Conservation (phyloP, 2,797 vertebrate genomes). For the Linurgus olivaceus region DNA sequence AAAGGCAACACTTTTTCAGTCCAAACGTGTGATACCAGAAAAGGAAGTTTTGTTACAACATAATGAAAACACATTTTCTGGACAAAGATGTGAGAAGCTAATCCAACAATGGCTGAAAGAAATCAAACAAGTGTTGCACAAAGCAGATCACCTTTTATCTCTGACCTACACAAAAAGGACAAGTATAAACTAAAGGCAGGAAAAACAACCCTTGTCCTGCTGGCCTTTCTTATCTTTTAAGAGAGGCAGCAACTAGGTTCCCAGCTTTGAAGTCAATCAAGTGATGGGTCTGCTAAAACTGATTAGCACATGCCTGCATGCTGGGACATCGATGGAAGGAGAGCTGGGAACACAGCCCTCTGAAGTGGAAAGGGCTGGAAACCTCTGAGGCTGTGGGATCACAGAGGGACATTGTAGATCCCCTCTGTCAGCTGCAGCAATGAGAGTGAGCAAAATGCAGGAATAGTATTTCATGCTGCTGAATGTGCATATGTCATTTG, state of each 20-base stretch:
- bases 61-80: slow-evolving; percentile 9
- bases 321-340: background rate
- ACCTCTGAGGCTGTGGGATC: background rate
- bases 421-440: background rate
- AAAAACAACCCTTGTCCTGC: slow-evolving; percentile 17
- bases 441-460: background rate
- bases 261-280: slow-evolving; percentile 38
- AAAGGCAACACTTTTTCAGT: background rate
- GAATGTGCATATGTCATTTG: background rate
- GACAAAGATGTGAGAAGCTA: slow-evolving; percentile 9
- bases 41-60: slow-evolving; percentile 1
- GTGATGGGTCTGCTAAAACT: background rate
- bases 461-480: background rate
- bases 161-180: background rate
- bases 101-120: slow-evolving; percentile 4
- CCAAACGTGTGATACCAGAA: background rate
- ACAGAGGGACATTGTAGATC: background rate
- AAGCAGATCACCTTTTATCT: slow-evolving; percentile 22
- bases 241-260: background rate
- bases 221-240: slow-evolving; percentile 14
- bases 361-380: background rate
- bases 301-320: background rate
- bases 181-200: background rate
- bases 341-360: background rate
- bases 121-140: slow-evolving; percentile 12